Evolutionary conservation across 2,888 invertebrate species (phyloP).

Genomic region (Dynastes tityus): DNA sequence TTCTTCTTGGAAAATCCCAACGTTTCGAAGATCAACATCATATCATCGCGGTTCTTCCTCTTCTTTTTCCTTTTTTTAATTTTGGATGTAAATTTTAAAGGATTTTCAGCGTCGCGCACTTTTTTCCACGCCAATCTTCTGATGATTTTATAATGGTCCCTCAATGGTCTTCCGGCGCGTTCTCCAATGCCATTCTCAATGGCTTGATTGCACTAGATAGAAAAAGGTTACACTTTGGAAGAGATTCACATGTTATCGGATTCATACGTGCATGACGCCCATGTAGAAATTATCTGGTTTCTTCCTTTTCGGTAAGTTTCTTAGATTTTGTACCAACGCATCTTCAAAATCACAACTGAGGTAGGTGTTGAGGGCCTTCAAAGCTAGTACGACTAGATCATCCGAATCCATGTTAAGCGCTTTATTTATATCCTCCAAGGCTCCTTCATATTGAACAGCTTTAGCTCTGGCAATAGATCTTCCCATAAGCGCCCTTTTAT

Average conservation of each 20-base stretch:
- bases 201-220: slow-evolving; percentile 66
- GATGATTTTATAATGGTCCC: slow-evolving; percentile 69
- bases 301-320: slow-evolving; percentile 61
- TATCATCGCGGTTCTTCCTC: slow-evolving; percentile 54
- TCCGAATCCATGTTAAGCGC: slow-evolving; percentile 67
- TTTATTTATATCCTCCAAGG: slow-evolving; percentile 72
- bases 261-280: slow-evolving; percentile 67
- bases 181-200: slow-evolving; percentile 68
- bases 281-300: slow-evolving; percentile 68
- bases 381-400: slow-evolving; percentile 64
- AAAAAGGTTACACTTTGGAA: not conserved
- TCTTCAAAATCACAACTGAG: slow-evolving; percentile 68
- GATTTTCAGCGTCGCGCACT: slow-evolving; percentile 62
- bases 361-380: slow-evolving; percentile 66
- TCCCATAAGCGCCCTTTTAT: slow-evolving; percentile 73
- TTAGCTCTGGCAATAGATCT: slow-evolving; percentile 73
- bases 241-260: not conserved
- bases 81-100: slow-evolving; percentile 59
- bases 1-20: slow-evolving; percentile 55
- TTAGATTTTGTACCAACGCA: slow-evolving; percentile 65
- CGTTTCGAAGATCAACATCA: slow-evolving; percentile 55
- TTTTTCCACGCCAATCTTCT: slow-evolving; percentile 67
- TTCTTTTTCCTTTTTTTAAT: slow-evolving; percentile 60
- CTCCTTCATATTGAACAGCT: slow-evolving; percentile 73
- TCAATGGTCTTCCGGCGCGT: slow-evolving; percentile 66